Percentiles rank a stretch among this genome's conserved stretches.
Evolutionary conservation across 2,113 vertebrate species (phyloP).

Genomic region (Brienomyrus brachyistius): DNA sequence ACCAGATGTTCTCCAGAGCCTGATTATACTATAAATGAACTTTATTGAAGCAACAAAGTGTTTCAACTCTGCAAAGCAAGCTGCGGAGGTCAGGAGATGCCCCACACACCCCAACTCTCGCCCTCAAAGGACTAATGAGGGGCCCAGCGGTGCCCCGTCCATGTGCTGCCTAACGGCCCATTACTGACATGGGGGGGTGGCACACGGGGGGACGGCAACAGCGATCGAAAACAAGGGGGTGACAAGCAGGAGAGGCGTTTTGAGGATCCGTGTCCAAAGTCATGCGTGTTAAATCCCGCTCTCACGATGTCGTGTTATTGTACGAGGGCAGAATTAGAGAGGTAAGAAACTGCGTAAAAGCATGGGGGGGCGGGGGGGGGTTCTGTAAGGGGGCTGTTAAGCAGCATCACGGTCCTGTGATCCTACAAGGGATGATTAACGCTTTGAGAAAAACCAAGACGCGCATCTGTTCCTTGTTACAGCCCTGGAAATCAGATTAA

Average conservation of each 20-base stretch:
- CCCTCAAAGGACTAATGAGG: constrained; percentile 52
- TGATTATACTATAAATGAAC: constrained; percentile 67
- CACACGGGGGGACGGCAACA: constrained; percentile 27
- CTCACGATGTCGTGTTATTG: constrained; percentile 17
- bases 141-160: constrained; percentile 16
- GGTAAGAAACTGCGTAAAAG: constrained; percentile 40
- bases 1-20: constrained; percentile 68
- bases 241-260: background rate
- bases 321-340: constrained; percentile 35
- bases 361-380: constrained; percentile 24
- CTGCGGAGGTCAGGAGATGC: constrained; percentile 28
- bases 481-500: constrained; percentile 57
- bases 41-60: constrained; percentile 70
- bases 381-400: constrained; percentile 48
- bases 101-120: constrained; percentile 29
- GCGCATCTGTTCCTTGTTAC: constrained; percentile 58
- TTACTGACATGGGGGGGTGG: constrained; percentile 42
- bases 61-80: constrained; percentile 50
- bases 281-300: constrained; percentile 22
- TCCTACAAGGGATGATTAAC: constrained; percentile 49
- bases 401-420: constrained; percentile 47
- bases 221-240: constrained; percentile 36
- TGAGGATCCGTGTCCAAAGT: constrained; percentile 26
- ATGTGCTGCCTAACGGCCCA: constrained; percentile 36
- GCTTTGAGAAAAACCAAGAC: constrained; percentile 46